Percentiles rank a stretch among this genome's conserved stretches.
These are phyloP conservation scores for Stichopus chloronotus DNA, from an alignment of 35 echinoderm and acorn worm genomes.

Conservation along the genomic window DNA sequence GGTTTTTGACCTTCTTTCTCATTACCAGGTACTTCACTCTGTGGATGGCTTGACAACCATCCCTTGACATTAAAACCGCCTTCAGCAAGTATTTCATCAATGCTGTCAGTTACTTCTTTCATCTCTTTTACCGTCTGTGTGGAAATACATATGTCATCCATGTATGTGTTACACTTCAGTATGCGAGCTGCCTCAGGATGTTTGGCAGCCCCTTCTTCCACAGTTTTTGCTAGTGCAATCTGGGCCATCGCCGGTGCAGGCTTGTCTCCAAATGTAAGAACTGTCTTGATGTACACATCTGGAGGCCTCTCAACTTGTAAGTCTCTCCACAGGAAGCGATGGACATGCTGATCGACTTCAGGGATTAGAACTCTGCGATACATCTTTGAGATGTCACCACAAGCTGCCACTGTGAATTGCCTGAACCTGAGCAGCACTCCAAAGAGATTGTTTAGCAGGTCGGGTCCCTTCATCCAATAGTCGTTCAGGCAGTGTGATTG, in stretches of 20 bases:
- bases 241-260: constrained; percentile 78
- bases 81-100: constrained; percentile 5
- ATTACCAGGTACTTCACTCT: not conserved
- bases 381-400: constrained; percentile 84
- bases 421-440: too few relatives aligned
- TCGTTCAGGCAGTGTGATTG: constrained; percentile 75
- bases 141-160: constrained; percentile 87
- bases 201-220: constrained; percentile 32
- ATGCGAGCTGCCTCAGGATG: constrained; percentile 48
- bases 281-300: constrained; percentile 71
- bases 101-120: not conserved
- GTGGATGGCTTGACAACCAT: constrained; percentile 43
- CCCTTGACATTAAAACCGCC: constrained; percentile 52
- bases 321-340: constrained; percentile 78
- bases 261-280: constrained; percentile 78
- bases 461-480: too few relatives aligned
- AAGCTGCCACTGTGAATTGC: too few relatives aligned
- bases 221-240: constrained; percentile 62
- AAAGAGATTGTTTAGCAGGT: too few relatives aligned
- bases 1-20: not conserved
- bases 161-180: constrained; percentile 67
- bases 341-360: constrained; percentile 76
- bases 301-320: constrained; percentile 43
- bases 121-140: constrained; percentile 16
- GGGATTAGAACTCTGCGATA: constrained; percentile 73